These are phyloP conservation scores for Erethizon dorsatum DNA, from an alignment of 2,797 vertebrate genomes.

Conservation along the genomic window DNA sequence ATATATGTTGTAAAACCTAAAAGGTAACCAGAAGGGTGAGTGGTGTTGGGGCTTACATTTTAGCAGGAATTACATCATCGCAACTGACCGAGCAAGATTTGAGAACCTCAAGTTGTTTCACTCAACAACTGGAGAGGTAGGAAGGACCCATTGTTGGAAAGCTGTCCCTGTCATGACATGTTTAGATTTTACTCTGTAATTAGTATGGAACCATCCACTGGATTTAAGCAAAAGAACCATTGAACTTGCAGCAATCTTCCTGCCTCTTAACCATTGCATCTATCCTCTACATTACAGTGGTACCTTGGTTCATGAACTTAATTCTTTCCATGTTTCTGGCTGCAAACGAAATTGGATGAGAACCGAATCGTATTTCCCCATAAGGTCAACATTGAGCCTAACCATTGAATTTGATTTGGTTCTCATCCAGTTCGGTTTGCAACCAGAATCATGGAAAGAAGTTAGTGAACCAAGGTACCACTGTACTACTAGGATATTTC, in stretches of 20 bases:
- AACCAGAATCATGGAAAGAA: neutral
- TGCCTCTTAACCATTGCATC: neutral
- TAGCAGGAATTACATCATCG: neutral
- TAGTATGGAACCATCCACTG: neutral
- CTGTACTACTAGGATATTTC: constrained; percentile 10
- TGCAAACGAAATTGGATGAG: neutral
- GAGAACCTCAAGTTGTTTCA: neutral
- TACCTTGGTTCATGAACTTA: neutral
- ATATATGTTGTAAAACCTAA: neutral
- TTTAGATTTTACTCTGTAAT: constrained; percentile 11
- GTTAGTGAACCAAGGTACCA: neutral
- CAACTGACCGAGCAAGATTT: constrained; percentile 21
- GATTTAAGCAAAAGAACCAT: constrained; percentile 39
- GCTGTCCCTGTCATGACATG: neutral
- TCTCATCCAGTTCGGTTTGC: neutral
- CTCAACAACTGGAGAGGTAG: neutral
- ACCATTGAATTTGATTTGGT: neutral
- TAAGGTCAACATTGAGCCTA: neutral
- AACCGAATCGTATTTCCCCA: neutral
- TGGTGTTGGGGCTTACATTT: constrained; percentile 1
- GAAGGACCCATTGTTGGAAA: neutral
- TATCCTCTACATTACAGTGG: neutral
- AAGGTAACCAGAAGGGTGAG: neutral
- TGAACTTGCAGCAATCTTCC: constrained; percentile 11
- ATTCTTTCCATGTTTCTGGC: neutral